These are phyloP conservation scores for Ischnura elegans DNA, from an alignment of 2,888 invertebrate species.

Conservation along the genomic window DNA sequence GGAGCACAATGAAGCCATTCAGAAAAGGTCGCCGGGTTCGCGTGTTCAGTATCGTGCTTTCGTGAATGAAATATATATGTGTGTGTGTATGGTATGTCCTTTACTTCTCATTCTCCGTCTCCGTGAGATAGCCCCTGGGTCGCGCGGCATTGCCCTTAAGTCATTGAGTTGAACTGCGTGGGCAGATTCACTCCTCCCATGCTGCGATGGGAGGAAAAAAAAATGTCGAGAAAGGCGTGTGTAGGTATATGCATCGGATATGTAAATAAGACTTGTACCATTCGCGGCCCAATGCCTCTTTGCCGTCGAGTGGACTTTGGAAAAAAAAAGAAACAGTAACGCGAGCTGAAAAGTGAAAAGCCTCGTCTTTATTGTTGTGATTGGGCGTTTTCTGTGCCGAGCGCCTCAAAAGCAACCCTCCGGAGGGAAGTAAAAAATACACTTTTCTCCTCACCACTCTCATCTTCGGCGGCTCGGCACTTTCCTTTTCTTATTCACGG, in stretches of 20 bases:
- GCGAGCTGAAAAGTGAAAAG: neutral
- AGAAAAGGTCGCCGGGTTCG: neutral
- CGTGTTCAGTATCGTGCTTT: neutral
- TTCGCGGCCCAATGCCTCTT: neutral
- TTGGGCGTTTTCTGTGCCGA: slow-evolving; percentile 23
- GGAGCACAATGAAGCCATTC: neutral
- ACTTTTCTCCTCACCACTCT: neutral
- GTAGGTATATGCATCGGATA: neutral
- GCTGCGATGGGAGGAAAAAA: neutral
- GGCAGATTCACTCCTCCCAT: neutral
- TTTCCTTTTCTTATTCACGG: neutral
- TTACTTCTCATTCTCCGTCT: neutral
- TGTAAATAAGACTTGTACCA: neutral
- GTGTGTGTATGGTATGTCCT: neutral
- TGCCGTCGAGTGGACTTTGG: neutral
- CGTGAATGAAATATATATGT: neutral
- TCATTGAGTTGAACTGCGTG: neutral
- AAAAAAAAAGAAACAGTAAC: too few species aligned
- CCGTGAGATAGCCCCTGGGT: neutral
- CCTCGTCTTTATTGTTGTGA: neutral
- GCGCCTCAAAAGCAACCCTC: neutral
- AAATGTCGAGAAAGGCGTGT: neutral
- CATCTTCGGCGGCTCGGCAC: neutral
- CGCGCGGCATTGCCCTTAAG: neutral
- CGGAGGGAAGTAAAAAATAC: neutral